Base-by-base conservation (phyloP, 2,797 vertebrate genomes). In the Numenius phaeopus region DNA sequence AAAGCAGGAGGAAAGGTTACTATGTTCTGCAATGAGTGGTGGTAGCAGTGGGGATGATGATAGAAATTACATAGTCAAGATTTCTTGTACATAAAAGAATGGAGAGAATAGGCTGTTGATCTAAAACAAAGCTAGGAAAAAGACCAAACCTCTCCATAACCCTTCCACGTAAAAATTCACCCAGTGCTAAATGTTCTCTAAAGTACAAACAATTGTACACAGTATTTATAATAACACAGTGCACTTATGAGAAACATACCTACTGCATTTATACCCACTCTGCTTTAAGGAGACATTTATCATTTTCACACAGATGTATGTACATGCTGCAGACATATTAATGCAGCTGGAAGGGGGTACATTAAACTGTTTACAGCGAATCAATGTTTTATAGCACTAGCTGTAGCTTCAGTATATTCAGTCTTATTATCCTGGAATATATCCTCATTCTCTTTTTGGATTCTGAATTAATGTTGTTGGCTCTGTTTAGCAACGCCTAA, bases 291-390 rank as follows among this genome's bases (percentile, higher is more conserved):
- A 83, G 67, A 20, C 84, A 81, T 92, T 66, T 39, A 21, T 85
- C 37, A 46, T 72, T 89, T 83, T 61, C 84, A 91, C 72, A 58
- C 54, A 61, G 62, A 79, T 30, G 23, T 47, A 32, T 20, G 82
- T 23, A 71, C 61, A 17, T 58, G 32, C 76, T 47, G 57, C 90
- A 96, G 79, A 83, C 10, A 6, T 15, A 79, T 75, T 73, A 89
- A 90, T 92, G 84, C 71, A 80, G 83, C 89, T 96, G 93, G 40
- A 81, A 96, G 58, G 87, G 57, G 69, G 57, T 50, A 83, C 65
- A 76, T 91, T 91, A 91, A 95, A 61, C 79, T 94, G 85, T 75
- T 94, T 78, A 78, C 79, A 92, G 61, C 76, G 89, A 96, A 94
- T 90, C 83, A 86, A 1, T 94, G 76, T 71, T 95, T 95, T 81